Evolutionary conservation across 2,888 invertebrate genomes (phyloP), one percentile per base, ranked within the genome.

Genomic region (Ochropleura leucogaster): DNA sequence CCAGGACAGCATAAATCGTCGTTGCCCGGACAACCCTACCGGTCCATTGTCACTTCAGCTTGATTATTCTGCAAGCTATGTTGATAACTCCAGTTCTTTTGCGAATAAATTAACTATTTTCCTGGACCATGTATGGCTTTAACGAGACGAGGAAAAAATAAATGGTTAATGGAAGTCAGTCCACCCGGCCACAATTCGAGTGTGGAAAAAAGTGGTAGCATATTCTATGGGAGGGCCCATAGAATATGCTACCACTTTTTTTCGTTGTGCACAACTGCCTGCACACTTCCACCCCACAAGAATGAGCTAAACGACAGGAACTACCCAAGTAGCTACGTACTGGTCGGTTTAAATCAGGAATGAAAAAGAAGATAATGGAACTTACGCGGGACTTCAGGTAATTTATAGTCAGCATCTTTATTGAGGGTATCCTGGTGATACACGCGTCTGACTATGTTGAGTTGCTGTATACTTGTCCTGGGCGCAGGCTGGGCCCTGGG

Each of bases 341-440:
- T 16, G 57, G 30, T 59, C 57, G 16, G 40, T 14, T 5, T 20
- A 57, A 57, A 57, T 30, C n/a, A 44, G 8, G 7, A 44, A n/a
- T 6, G 42, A n/a, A 40, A 18, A 18, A 30, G 30, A 30, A 1
- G 12, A 20, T 57, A 40, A 40, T 14, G 4, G 14, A 55, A 92
- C 96, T 93, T 85, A 96, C 96, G 80, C 51, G 94, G 92, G 68
- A 87, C 92, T 3, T 92, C 93, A 0, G 97, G 97, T 78, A 95
- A 94, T 77, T 97, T 96, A 89, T 98, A 97, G 80, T 97, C 96
- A 7, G 97, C 97, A 85, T 97, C 97, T 74, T 97, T 96, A 91
- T 98, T 97, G 66, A 98, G 95, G 10, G 97, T 97, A 80, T 98
- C 97, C 87, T 97, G 97, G 73, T 97, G 97, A 91, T 97, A 98